Evolutionary conservation across 2,888 invertebrate species (phyloP).

Genomic region (Drosophila ustulata): DNA sequence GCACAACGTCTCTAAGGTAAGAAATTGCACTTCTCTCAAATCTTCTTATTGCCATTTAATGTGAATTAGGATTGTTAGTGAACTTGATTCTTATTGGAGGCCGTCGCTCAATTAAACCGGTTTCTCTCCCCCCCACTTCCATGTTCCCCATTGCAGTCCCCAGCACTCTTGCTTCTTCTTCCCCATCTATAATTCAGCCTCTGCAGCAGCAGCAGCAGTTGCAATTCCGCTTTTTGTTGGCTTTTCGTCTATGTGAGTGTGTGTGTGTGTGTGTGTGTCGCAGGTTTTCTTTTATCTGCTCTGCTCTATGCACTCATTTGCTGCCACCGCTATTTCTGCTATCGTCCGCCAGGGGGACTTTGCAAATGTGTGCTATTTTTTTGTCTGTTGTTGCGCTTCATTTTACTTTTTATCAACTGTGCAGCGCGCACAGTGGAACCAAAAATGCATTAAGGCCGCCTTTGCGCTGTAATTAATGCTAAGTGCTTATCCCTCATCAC

Average conservation of each 20-base stretch:
- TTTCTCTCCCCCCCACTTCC: conserved; percentile 31
- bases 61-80: conserved; percentile 24
- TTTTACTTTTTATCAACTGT: conserved; percentile 46
- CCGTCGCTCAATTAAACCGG: conserved; percentile 78
- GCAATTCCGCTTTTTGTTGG: conserved; percentile 58
- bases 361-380: conserved; percentile 50
- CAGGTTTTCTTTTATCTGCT: conserved; percentile 53
- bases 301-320: conserved; percentile 46
- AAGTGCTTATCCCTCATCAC: conserved; percentile 45
- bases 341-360: conserved; percentile 36
- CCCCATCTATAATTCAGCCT: conserved; percentile 47
- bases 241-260: conserved; percentile 24
- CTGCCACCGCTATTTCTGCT: conserved; percentile 13
- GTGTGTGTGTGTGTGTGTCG: conserved; percentile 30
- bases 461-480: conserved; percentile 64
- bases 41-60: conserved; percentile 18
- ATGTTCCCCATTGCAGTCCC: background rate
- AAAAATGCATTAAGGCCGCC: conserved; percentile 57
- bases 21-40: conserved; percentile 1
- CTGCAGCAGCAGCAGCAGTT: conserved; percentile 45
- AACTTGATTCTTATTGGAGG: conserved; percentile 80
- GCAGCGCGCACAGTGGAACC: conserved; percentile 58
- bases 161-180: background rate
- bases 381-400: conserved; percentile 9
- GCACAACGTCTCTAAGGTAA: conserved; percentile 33